Evolutionary conservation across 2,113 vertebrate species (phyloP), one percentile per base, ranked within the genome.

Genomic region (Nerophis lumbriciformis): DNA sequence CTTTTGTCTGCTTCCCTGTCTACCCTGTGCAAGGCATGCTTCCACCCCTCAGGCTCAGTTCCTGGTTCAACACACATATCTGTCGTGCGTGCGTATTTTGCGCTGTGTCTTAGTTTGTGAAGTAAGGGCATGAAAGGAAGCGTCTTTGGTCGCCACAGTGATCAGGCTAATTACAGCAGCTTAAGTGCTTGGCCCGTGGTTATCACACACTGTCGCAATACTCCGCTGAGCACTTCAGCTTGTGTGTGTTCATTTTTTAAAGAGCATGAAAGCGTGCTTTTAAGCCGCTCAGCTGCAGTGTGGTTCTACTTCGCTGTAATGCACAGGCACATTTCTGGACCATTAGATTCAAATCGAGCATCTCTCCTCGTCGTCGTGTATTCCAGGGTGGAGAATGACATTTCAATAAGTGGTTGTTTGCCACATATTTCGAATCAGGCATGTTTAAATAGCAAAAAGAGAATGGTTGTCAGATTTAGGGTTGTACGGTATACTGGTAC

Each of bases 121-220:
- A 89, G 87, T 83, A 79, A 80, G 38, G 75, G 85, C 81, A 89
- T 89, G 85, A 90, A 86, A 86, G 86, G 72, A 80, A 65, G 78
- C 82, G 89, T 90, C 85, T 90, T 90, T 88, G 81, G 86, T 86
- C 83, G 50, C 85, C 78, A 71, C 75, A 64, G 85, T 77, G 75
- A 85, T 89, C 85, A 76, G 85, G 75, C 88, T 91, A 91, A 91
- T 92, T 92, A 91, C 87, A 83, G 85, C 83, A 84, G 88, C 87
- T 90, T 92, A 92, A 92, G 90, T 90, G 88, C 84, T 87, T 89
- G 84, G 89, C 82, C 89, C 89, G 83, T 72, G 82, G 85, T 85
- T 86, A 86, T 86, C 85, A 83, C 88, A 90, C 83, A 88, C 87
- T 86, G 83, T 83, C 84, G 83, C 72, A 84, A 87, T 59, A 77